Evolutionary conservation across 2,888 invertebrate genomes (phyloP), one percentile per base, ranked within the genome.

Genomic region (Serripes groenlandicus): DNA sequence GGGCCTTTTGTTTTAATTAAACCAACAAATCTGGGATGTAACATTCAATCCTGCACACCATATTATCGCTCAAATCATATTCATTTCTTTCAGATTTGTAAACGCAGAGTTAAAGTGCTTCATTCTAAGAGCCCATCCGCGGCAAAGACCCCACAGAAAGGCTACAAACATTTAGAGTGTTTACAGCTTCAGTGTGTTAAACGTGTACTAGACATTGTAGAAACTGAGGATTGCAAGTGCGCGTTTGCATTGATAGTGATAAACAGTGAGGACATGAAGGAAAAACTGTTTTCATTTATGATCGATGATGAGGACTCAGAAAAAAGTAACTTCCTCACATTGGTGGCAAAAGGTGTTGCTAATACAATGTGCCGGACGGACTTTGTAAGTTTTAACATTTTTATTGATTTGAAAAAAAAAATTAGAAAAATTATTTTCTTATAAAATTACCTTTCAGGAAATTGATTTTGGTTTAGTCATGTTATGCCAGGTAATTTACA

Each of bases 361-460:
- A 98, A 98, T 93, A 97, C 97, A 88, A 97, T 98, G 90, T 98
- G 98, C 95, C 97, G 98, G 94, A 97, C 98, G 89, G 98, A 98
- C 96, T 97, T 98, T 93, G 98, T 98, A 95, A 96, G 97, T 71
- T 26, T 3, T 49, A n/a, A n/a, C n/a, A n/a, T 21, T 49, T 49
- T 5, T 42, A 42, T 42, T 42, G 42, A 42, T 11, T 15, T 42
- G 42, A n/a, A n/a, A n/a, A n/a, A n/a, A n/a, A n/a, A n/a, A n/a
- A n/a, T n/a, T n/a, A n/a, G n/a, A n/a, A n/a, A n/a, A n/a, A n/a
- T n/a, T n/a, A n/a, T n/a, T n/a, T n/a, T n/a, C n/a, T n/a, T n/a
- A n/a, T n/a, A n/a, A n/a, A n/a, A n/a, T n/a, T n/a, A n/a, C n/a
- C n/a, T n/a, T n/a, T n/a, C n/a, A n/a, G n/a, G n/a, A n/a, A n/a